Evolutionary conservation across 2,113 vertebrate genomes (phyloP), one percentile per base, ranked within the genome.

Genomic region (Apus apus): DNA sequence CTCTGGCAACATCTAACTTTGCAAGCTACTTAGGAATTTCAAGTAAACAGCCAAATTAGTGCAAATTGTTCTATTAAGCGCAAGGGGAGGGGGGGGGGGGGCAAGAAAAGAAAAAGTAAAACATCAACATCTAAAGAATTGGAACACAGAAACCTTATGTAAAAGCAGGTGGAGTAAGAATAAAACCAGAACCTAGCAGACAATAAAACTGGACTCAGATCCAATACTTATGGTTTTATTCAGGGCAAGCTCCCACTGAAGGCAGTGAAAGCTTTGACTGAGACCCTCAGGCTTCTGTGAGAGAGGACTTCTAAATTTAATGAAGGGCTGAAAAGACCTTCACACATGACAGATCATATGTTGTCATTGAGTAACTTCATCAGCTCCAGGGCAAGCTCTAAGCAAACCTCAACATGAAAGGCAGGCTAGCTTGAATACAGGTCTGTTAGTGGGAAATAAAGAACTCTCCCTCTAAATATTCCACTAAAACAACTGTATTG

Each of bases 111-210:
- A 34, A 56, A 15, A 51, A 4, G 11, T n/a, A 68, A 60, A 25
- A 8, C 58, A 85, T 38, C 38, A 96, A 81, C 43, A 64, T 78
- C 51, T 78, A 26, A 89, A 93, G 85, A 87, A 81, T 6, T 67
- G 48, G 65, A 91, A 92, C 32, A 56, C 65, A 34, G 34, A 90
- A 95, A 57, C 3, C 45, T 72, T 80, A 73, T 51, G 57, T 75
- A 95, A 95, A 94, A 95, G 87, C 57, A 81, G 66, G 70, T 61
- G 70, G 73, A 92, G 50, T 75, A 91, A 85, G 83, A 93, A 86
- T 75, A 96, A 94, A 95, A 65, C 18, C 61, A 94, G 90, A 90
- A 96, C 90, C 45, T 13, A 90, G 27, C 1, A 90, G 76, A 87
- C 73, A 93, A 81, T 87, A 93, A 94, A 94, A 96, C 77, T 27